Base-by-base conservation (phyloP, 2,113 vertebrate genomes). In the Tachysurus vachellii region DNA sequence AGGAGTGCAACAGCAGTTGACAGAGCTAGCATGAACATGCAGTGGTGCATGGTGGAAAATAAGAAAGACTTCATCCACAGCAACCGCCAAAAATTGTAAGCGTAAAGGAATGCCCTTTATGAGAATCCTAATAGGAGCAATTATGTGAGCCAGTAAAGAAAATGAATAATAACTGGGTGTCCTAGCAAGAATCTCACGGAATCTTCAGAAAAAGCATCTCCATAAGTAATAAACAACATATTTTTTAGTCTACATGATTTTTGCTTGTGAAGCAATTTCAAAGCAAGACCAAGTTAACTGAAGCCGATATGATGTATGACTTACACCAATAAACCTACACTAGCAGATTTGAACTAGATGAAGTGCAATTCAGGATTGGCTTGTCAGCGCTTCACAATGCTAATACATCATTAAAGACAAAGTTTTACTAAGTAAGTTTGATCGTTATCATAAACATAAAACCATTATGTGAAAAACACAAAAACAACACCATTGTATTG, bases 1-100 rank as follows among this genome's bases (percentile, higher is more conserved):
- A 73, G 31, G 62, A 59, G 62, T 53, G 26, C 54, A 87, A 62
- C 66, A 62, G 17, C 68, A 71, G 80, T 31, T 82, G 42, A 82
- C 26, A 19, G 54, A 53, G 66, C 44, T 62, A 61, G 31, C n/a
- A 9, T 54, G 14, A n/a, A 68, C n/a, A 9, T 54, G 14, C 44
- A 68, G 59, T 53, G 19, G 54, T 50, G 36, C 36, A 1, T 36
- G 21, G 28, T 17, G 36, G 31, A 56, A 56, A 73, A 73, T 26
- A n/a, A 82, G 56, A 16, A 53, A 61, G 9, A 59, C 36, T 9
- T 79, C 64, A 79, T 79, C 31, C 53, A 57, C 13, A 86, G 31
- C 42, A 77, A 42, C 14, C 17, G 76, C 16, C 7, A 3, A 68
- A 80, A n/a, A 82, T 47, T 11, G 57, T 16, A 70, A 61, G 0